Evolutionary conservation across 2,888 invertebrate genomes (phyloP).

Genomic region (Parnassius mnemosyne): DNA sequence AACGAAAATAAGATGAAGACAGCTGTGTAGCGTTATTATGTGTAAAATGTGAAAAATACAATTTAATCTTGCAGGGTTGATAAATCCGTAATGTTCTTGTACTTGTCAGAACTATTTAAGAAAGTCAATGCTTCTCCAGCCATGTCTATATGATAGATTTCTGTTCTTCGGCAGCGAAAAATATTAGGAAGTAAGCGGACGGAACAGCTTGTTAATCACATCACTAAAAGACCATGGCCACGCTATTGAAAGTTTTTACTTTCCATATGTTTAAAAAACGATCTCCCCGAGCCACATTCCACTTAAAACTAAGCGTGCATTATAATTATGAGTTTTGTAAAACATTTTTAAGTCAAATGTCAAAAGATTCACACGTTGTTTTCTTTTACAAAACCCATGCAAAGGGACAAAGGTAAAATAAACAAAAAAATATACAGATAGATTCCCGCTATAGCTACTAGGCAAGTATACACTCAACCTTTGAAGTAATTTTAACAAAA

Average conservation of each 20-base stretch:
- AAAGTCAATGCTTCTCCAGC: too few species aligned
- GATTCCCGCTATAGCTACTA: conserved; percentile 78
- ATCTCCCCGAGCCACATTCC: conserved; percentile 59
- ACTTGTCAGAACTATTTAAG: too few species aligned
- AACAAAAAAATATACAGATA: conserved; percentile 51
- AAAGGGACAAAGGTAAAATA: conserved; percentile 61
- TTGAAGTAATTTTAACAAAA: conserved; percentile 41
- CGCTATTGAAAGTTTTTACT: background rate
- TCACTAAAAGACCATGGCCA: conserved; percentile 23
- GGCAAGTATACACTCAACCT: conserved; percentile 72
- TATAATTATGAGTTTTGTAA: conserved; percentile 59
- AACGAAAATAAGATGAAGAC: too few species aligned
- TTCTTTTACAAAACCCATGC: conserved; percentile 64
- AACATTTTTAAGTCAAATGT: conserved; percentile 26
- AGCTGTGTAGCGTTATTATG: too few species aligned
- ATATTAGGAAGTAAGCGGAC: conserved; percentile 21
- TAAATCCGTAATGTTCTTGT: too few species aligned
- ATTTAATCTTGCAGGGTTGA: too few species aligned
- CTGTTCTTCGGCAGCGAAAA: background rate
- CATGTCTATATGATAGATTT: too few species aligned
- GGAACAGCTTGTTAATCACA: conserved; percentile 20
- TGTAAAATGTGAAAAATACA: too few species aligned
- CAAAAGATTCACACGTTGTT: conserved; percentile 8
- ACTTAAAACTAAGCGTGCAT: conserved; percentile 73
- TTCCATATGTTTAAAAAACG: conserved; percentile 9